phyloP scores from a whole-genome alignment of 2,888 invertebrate genomes.

The Orthosia gracilis region DNA sequence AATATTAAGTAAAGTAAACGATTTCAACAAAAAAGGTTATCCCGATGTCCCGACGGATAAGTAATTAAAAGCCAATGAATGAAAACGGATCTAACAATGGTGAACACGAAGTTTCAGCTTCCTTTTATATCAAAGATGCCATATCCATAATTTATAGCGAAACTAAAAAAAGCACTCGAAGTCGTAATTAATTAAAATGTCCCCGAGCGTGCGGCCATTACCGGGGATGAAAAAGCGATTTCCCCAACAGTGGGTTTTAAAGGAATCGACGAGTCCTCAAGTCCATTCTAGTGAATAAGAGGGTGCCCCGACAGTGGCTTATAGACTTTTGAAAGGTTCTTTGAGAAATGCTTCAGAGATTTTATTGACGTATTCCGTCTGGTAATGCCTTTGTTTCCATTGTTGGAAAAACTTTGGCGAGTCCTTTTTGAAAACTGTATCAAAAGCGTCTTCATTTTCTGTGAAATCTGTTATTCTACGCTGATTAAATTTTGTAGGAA shows the following conservation, averaged over 20 bases:
- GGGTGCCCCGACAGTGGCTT: slow-evolving; percentile 76
- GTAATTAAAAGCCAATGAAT: slow-evolving; percentile 26
- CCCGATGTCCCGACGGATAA: neutral
- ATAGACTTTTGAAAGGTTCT: slow-evolving; percentile 81
- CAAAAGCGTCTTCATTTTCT: slow-evolving; percentile 50
- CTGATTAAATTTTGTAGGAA: slow-evolving; percentile 44
- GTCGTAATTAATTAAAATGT: slow-evolving; percentile 89
- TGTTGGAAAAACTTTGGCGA: slow-evolving; percentile 62
- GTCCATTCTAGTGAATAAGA: slow-evolving; percentile 81
- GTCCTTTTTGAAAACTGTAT: slow-evolving; percentile 46
- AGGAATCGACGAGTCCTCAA: slow-evolving; percentile 81
- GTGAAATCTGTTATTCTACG: slow-evolving; percentile 40
- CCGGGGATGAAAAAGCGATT: slow-evolving; percentile 90
- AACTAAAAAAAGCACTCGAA: slow-evolving; percentile 83
- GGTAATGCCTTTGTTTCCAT: slow-evolving; percentile 68
- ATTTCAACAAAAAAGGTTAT: neutral
- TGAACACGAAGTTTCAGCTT: neutral
- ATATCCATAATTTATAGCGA: slow-evolving; percentile 82
- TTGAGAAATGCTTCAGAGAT: slow-evolving; percentile 79
- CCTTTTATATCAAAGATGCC: slow-evolving; percentile 37
- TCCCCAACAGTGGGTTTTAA: slow-evolving; percentile 85
- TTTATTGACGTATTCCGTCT: slow-evolving; percentile 77
- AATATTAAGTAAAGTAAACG: neutral
- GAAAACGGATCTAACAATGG: slow-evolving; percentile 20
- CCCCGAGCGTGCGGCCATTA: slow-evolving; percentile 86